Base-by-base conservation (phyloP, 2,113 vertebrate genomes). In the Dasypus novemcinctus region DNA sequence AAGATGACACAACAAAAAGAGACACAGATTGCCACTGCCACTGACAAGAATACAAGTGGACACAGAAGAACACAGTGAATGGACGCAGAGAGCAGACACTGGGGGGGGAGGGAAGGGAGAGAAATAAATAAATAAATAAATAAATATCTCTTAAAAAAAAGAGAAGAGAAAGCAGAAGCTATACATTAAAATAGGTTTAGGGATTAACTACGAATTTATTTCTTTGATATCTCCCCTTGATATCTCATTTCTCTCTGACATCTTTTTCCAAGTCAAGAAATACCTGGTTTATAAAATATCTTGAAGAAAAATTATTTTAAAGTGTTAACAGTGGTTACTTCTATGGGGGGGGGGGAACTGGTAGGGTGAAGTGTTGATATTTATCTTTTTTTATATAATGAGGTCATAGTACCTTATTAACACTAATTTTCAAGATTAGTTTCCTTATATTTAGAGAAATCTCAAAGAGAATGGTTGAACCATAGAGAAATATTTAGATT, bases 261-360 rank as follows among this genome's bases (percentile, higher is more conserved):
- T 61, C 38, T 46, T 92, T 68, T 72, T 82, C 43, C 82, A 63
- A 95, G 63, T 79, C 21, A 71, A 93, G 43, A 93, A 93, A n/a
- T 21, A 74, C 5, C 41, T 81, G 31, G 41, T 12, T 95, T 75
- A 94, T 36, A 54, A 92, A 92, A 93, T 31, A 15, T 72, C 38
- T 78, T 17, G 36, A 78, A 75, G 31, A 84, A 96, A 87, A 93
- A 85, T 61, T 20, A 87, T 33, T 92, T 87, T 78, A n/a, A 85
- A 79, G 85, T 46, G 8, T 81, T 57, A 86, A 90, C 8, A 57
- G 10, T 79, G 4, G 36, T 79, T 90, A 79, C 46, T 66, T 57
- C 43, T 10, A 2, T 59, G 13, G 43, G 20, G 3, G 5, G 20
- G 13, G 2, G 7, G 20, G 20, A 71, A 29, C 33, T 33, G 4